Evolutionary conservation across 2,113 vertebrate genomes (phyloP).

Genomic region (Phylloscopus trochiloides): DNA sequence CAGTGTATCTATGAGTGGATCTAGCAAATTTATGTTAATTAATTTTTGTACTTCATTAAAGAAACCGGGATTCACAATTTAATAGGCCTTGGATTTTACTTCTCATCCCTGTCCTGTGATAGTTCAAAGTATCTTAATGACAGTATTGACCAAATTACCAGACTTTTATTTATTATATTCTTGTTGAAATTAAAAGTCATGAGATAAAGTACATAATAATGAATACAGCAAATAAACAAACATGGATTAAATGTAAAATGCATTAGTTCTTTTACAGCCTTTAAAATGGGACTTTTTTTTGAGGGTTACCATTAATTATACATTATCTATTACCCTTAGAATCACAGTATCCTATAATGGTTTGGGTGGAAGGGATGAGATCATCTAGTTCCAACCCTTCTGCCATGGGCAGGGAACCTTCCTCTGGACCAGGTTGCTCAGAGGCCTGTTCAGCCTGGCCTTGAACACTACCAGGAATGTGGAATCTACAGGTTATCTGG

Average conservation of each 20-base stretch:
- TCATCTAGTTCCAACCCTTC: neutral
- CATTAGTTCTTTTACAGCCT: neutral
- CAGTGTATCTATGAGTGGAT: neutral
- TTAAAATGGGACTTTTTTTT: neutral
- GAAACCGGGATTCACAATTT: neutral
- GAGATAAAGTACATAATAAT: neutral
- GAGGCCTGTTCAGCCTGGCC: neutral
- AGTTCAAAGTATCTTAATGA: neutral
- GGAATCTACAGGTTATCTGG: neutral
- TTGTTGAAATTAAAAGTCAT: neutral
- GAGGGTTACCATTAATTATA: neutral
- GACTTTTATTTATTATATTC: neutral
- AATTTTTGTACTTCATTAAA: slow-evolving; percentile 18
- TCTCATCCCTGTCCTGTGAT: neutral
- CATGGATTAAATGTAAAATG: neutral
- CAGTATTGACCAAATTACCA: neutral
- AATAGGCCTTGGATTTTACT: neutral
- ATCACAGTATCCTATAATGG: neutral
- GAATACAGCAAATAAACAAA: neutral
- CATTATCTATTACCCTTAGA: neutral
- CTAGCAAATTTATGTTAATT: neutral
- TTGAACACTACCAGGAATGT: neutral
- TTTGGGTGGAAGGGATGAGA: neutral
- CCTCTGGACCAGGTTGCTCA: neutral
- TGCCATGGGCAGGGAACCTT: neutral